Evolutionary conservation across 1,140 invertebrate genomes (phyloP).

Genomic region (Mya arenaria): DNA sequence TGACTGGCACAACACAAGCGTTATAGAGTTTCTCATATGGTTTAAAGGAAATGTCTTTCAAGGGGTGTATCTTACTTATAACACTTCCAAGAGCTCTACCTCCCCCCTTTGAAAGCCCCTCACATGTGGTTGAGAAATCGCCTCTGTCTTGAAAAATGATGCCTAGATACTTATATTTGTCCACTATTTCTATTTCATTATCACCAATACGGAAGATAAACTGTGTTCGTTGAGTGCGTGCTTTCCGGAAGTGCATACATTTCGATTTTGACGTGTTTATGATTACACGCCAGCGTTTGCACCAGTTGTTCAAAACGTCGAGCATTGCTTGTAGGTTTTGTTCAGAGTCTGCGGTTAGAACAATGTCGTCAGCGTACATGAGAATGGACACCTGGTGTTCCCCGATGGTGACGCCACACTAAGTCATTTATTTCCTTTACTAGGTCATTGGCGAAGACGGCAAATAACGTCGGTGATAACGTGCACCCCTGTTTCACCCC

Average conservation of each 20-base stretch:
- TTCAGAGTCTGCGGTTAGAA: slow-evolving; percentile 9
- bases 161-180: slow-evolving; percentile 35
- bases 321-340: slow-evolving; percentile 19
- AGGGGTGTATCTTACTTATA: slow-evolving; percentile 30
- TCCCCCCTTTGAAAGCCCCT: slow-evolving; percentile 24
- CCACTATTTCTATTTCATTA: slow-evolving; percentile 14
- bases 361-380: slow-evolving; percentile 59
- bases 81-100: slow-evolving; percentile 39
- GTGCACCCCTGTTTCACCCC: slow-evolving; percentile 52
- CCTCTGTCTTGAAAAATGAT: slow-evolving; percentile 1
- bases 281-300: slow-evolving; percentile 27
- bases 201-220: slow-evolving; percentile 5
- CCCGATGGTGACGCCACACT: slow-evolving; percentile 39
- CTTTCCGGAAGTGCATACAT: slow-evolving; percentile 14
- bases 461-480: slow-evolving; percentile 49
- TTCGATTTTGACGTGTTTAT: slow-evolving; percentile 44
- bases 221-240: background rate
- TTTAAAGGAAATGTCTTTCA: slow-evolving; percentile 25
- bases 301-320: slow-evolving; percentile 1
- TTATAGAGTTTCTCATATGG: slow-evolving; percentile 51
- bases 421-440: slow-evolving; percentile 33
- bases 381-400: slow-evolving; percentile 10
- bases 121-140: too few species aligned
- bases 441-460: slow-evolving; percentile 54
- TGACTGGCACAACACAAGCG: slow-evolving; percentile 48